A percentile compares a stretch with the other conserved stretches of the same genome.
phyloP scores from a whole-genome alignment of 2,113 vertebrate species.

The Psophia crepitans region DNA sequence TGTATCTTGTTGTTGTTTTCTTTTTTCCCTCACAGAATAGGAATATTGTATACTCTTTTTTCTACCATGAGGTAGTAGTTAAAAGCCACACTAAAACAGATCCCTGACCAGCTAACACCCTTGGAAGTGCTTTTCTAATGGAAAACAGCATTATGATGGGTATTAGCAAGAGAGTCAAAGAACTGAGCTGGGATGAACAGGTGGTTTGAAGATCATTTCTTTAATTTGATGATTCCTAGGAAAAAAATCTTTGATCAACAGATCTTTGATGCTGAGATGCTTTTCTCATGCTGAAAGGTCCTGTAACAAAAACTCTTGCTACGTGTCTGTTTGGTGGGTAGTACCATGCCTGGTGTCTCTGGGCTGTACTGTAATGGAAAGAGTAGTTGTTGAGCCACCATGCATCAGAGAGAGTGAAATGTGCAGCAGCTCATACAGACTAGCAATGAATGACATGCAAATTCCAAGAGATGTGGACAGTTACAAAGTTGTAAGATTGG shows the following conservation, averaged over 20 bases:
- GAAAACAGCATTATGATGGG: neutral
- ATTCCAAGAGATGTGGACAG: neutral
- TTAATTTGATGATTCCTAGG: neutral
- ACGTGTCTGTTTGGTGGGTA: rapidly evolving
- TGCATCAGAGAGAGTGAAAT: neutral
- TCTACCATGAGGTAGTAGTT: neutral
- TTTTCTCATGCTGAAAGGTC: neutral
- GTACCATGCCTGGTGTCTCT: rapidly evolving
- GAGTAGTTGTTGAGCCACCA: neutral
- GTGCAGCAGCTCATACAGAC: neutral
- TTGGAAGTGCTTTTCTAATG: neutral
- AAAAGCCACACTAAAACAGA: neutral
- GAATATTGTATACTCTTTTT: neutral
- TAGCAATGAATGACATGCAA: neutral
- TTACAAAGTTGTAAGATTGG: neutral
- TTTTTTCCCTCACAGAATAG: neutral
- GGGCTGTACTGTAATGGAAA: neutral
- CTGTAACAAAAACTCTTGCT: neutral
- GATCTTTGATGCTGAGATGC: neutral
- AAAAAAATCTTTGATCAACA: neutral
- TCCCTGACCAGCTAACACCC: neutral
- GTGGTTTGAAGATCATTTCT: neutral
- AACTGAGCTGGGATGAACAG: neutral
- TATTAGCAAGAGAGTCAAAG: neutral
- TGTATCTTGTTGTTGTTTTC: no score